Percentiles rank a stretch among this genome's conserved stretches.
Evolutionary conservation across 2,113 vertebrate species (phyloP).

Genomic region (Dromaius novaehollandiae): DNA sequence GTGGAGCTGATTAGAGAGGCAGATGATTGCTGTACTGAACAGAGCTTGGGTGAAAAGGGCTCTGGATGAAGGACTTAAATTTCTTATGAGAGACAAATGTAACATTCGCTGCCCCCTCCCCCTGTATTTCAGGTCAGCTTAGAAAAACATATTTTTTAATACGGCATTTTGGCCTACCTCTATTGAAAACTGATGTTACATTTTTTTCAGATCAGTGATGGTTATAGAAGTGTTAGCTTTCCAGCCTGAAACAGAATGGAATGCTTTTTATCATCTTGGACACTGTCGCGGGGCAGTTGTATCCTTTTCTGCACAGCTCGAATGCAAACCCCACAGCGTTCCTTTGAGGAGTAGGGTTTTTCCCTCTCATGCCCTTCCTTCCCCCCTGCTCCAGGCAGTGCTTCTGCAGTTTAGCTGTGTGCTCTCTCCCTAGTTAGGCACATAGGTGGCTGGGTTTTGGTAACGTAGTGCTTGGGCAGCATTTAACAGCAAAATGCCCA

Average conservation of each 20-base stretch:
- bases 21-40: not conserved
- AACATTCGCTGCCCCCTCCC: not conserved
- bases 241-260: not conserved
- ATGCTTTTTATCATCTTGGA: not conserved
- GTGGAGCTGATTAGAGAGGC: not conserved
- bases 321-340: rapidly evolving
- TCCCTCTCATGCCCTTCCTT: not conserved
- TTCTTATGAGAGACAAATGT: not conserved
- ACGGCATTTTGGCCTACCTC: not conserved
- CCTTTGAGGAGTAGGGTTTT: not conserved
- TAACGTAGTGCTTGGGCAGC: not conserved
- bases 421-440: not conserved
- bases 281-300: not conserved
- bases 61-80: not conserved
- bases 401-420: not conserved
- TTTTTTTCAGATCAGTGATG: not conserved
- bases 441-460: not conserved
- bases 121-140: not conserved
- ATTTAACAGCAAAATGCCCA: rapidly evolving
- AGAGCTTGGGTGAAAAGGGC: not conserved
- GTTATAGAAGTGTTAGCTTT: not conserved
- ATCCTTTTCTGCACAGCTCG: not conserved
- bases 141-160: not conserved
- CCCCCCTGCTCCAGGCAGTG: not conserved
- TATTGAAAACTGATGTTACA: not conserved